Conservation (phyloP, 2,797 vertebrate species). For the Graptemys geographica region DNA sequence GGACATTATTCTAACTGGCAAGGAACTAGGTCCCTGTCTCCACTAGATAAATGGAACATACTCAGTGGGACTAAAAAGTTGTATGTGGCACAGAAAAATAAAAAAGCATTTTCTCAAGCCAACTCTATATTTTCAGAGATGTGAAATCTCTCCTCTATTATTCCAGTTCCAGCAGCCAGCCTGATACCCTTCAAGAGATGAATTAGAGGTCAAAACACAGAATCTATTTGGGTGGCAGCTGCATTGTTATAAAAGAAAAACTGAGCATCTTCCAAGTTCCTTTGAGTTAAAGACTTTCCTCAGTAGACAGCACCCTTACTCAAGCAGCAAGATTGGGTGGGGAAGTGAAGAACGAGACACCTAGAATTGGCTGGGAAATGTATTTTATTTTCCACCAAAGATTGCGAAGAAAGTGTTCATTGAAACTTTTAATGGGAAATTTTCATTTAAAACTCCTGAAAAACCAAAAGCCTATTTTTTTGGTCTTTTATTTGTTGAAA, state of each 20-base stretch:
- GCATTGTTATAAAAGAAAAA: not conserved
- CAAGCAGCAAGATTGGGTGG: too few relatives aligned
- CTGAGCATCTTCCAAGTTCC: not conserved
- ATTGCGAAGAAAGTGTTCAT: not conserved
- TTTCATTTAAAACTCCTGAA: not conserved
- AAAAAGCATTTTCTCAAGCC: not conserved
- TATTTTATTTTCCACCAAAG: not conserved
- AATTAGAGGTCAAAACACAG: not conserved
- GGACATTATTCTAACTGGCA: not conserved
- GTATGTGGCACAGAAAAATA: not conserved
- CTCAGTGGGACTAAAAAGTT: not conserved
- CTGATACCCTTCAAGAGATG: not conserved
- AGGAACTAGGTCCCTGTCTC: not conserved
- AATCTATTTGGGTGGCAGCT: not conserved
- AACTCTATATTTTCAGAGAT: not conserved
- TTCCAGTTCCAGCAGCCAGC: not conserved
- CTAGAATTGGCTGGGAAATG: not conserved
- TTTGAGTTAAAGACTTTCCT: not conserved
- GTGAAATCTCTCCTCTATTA: not conserved
- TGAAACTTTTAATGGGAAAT: not conserved
- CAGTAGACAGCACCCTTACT: not conserved
- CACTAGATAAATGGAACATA: not conserved
- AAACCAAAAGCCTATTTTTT: not conserved
- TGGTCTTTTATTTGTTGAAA: not conserved
- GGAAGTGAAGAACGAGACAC: not conserved